These are phyloP conservation scores for Neolamprologus modestus DNA, from an alignment of 2,113 vertebrate genomes.

Conservation along the genomic window DNA sequence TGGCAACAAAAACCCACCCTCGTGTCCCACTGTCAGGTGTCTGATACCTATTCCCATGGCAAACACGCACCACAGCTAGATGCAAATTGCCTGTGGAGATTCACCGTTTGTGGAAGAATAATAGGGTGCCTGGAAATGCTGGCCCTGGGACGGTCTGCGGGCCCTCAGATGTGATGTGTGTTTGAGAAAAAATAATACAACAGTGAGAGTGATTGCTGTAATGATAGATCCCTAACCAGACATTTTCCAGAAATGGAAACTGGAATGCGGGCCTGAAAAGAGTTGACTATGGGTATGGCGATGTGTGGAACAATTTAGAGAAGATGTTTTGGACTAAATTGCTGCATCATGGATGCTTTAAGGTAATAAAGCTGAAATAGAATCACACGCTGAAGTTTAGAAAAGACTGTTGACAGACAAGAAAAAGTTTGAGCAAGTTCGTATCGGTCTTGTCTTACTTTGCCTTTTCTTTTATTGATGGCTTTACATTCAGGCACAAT, in stretches of 20 bases:
- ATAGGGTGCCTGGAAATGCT: conserved; percentile 53
- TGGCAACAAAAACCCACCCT: neutral
- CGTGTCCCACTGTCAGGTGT: conserved; percentile 42
- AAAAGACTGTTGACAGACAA: neutral
- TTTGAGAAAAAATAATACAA: conserved; percentile 64
- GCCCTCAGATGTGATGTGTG: conserved; percentile 42
- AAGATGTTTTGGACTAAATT: conserved; percentile 47
- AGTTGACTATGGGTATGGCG: conserved; percentile 16
- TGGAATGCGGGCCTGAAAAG: conserved; percentile 45
- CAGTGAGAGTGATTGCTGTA: conserved; percentile 61
- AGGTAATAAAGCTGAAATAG: conserved; percentile 52
- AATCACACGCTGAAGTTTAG: conserved; percentile 15
- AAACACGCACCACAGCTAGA: conserved; percentile 53
- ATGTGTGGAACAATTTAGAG: conserved; percentile 46
- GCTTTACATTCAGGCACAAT: conserved; percentile 13
- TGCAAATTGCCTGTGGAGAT: conserved; percentile 72
- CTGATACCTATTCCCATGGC: conserved; percentile 65
- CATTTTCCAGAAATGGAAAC: conserved; percentile 67
- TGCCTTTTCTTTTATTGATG: neutral
- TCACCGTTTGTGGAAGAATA: conserved; percentile 61
- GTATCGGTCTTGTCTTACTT: neutral
- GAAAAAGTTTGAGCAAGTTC: neutral
- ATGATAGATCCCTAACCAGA: conserved; percentile 68
- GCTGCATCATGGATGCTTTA: conserved; percentile 25
- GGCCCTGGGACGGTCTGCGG: neutral